Evolutionary conservation across 2,888 invertebrate species (phyloP), one percentile per base, ranked within the genome.

Genomic region (Boloria selene): DNA sequence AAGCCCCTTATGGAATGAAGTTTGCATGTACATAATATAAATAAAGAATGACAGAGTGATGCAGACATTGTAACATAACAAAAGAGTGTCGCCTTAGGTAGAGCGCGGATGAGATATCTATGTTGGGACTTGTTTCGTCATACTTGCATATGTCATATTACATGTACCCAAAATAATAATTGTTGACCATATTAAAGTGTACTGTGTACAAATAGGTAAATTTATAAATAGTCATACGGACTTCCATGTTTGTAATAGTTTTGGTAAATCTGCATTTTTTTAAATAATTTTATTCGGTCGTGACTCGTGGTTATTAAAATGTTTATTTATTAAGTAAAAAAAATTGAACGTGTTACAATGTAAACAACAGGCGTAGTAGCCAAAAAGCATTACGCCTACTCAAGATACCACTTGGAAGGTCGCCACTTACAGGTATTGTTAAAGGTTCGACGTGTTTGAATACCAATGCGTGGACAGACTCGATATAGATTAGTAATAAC

Each of bases 41-140:
- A 79, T 72, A 75, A 71, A 75, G 75, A 79, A 77, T 31, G 31
- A 31, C 7, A 10, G 31, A 31, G 10, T 31, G 31, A 10, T 31
- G 31, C 7, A 78, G 72, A 75, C 80, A 80, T 79, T 80, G 73
- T 70, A 74, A 76, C 70, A 73, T 79, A 81, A 83, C 81, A 86
- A 86, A 68, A 82, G 81, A 78, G 73, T 75, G 67, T 76, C 78
- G 77, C 75, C 77, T 79, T 69, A 69, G 70, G 72, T 73, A 73
- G 75, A 79, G 80, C 82, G 84, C 81, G 75, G 76, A 65, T 61
- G 65, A 60, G 71, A 71, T 64, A 56, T 65, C 71, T 70, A 72
- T 68, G 71, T 70, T 64, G 65, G 72, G 66, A 53, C 61, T 64
- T 31, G 61, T 58, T 64, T 69, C 68, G 65, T 70, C 70, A 73